Conservation (phyloP, 2,113 vertebrate species). For the Glaucomys volans region DNA sequence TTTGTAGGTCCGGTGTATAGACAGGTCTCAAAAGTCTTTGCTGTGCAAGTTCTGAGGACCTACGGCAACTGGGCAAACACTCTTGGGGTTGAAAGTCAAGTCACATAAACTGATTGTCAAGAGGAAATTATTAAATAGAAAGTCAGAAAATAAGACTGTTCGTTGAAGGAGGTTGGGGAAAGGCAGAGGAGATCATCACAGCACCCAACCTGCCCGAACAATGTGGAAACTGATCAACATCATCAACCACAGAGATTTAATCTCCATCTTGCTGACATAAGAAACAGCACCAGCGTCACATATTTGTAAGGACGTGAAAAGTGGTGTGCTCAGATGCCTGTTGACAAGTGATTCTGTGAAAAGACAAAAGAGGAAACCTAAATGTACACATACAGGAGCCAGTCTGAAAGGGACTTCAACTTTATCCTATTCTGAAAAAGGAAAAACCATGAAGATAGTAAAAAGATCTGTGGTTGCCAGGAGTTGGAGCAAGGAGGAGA, state of each 20-base stretch:
- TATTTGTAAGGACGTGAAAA: not conserved
- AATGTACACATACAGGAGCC: not conserved
- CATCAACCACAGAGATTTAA: not conserved
- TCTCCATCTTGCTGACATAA: not conserved
- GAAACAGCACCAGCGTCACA: not conserved
- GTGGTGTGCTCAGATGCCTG: not conserved
- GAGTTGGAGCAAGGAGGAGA: not conserved
- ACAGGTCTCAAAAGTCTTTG: not conserved
- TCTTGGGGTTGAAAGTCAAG: not conserved
- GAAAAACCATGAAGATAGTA: not conserved
- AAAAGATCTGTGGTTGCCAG: not conserved
- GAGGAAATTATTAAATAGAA: not conserved
- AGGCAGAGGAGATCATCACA: not conserved
- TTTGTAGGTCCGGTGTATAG: no score
- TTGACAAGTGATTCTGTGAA: not conserved
- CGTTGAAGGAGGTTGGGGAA: not conserved
- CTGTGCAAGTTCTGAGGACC: not conserved
- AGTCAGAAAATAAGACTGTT: not conserved
- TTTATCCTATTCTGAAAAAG: not conserved
- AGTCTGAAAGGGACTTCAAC: not conserved
- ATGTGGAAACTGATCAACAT: not conserved
- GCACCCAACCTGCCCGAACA: not conserved
- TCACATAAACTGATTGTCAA: not conserved
- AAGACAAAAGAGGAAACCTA: not conserved
- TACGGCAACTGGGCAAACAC: not conserved